Evolutionary conservation across 2,888 invertebrate species (phyloP), one percentile per base, ranked within the genome.

Genomic region (Stegophylla sp.): DNA sequence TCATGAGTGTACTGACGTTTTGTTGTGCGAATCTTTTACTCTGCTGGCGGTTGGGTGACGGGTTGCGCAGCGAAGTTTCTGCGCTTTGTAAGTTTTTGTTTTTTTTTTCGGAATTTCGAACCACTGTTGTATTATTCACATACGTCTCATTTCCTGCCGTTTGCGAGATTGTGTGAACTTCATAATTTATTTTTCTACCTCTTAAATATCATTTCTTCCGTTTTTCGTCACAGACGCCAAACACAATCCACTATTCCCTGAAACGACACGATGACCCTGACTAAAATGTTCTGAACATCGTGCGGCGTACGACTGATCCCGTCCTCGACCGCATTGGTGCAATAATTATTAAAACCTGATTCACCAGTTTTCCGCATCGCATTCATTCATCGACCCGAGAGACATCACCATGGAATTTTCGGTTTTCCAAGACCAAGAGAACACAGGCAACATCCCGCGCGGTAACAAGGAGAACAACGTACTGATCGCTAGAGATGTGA

Each of bases 391-490:
- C 4, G 7, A 26, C 5, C 48, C 12, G 15, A 53, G 10, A 23
- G 1, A 82, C 88, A 90, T 84, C 88, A 84, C 88, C 34, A 83
- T 86, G 88, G 74, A 87, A 88, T 83, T 83, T 12, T 48, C 69
- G 1, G 79, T 83, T 15, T 84, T 90, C 90, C 86, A 90, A 90
- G 83, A 88, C 87, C 85, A 86, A 87, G 83, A 88, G 88, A 82
- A 87, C 88, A 84, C 69, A 48, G 71, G 56, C 66, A 83, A 77
- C 75, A 82, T 79, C 4, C 1, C 20, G 45, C 67, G 67, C 23
- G 51, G 51, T 7, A 75, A 64, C 45, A 71, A 79, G 48, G 71
- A 79, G 7, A 79, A 71, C 17, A 66, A 75, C 41, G 23, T 66
- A 41, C 63, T 63, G 12, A 59, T 20, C 13, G 79, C 61, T 7